Conservation (phyloP, 2,888 invertebrate species). For the Pollenia griseotomentosa region DNA sequence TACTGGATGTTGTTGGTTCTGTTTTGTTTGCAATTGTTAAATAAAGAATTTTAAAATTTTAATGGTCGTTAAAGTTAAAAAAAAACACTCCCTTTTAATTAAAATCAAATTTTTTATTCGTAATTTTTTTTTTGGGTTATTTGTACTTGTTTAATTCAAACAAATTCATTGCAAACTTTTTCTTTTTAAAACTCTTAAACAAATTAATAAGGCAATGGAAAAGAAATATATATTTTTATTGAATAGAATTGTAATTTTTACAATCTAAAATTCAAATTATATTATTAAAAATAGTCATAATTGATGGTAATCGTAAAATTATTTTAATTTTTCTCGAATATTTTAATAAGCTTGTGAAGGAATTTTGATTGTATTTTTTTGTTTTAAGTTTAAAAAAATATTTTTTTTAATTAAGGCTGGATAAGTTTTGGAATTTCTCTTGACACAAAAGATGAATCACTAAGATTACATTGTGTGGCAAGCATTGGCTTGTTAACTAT, state of each 20-base stretch:
- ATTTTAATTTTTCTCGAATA: no score
- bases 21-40: constrained; percentile 3
- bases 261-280: constrained; percentile 2
- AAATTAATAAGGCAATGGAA: neutral
- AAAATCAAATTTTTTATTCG: constrained; percentile 19
- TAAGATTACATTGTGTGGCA: neutral
- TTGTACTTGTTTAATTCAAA: neutral
- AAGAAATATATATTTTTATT: neutral
- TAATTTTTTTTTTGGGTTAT: constrained; percentile 22
- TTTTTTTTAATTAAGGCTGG: neutral
- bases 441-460: neutral
- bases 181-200: constrained; percentile 3
- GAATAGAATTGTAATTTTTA: neutral
- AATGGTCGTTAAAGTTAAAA: constrained; percentile 19
- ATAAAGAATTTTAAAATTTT: constrained; percentile 20
- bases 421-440: neutral
- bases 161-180: constrained; percentile 34
- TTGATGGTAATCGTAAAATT: neutral
- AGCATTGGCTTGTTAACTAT: neutral
- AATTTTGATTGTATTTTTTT: neutral
- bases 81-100: constrained; percentile 49
- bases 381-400: neutral
- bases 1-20: constrained; percentile 7
- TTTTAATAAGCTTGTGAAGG: neutral
- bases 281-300: neutral